These are phyloP conservation scores for Holcopasites calliopsidis DNA, from an alignment of 1,140 invertebrate species.

Conservation along the genomic window DNA sequence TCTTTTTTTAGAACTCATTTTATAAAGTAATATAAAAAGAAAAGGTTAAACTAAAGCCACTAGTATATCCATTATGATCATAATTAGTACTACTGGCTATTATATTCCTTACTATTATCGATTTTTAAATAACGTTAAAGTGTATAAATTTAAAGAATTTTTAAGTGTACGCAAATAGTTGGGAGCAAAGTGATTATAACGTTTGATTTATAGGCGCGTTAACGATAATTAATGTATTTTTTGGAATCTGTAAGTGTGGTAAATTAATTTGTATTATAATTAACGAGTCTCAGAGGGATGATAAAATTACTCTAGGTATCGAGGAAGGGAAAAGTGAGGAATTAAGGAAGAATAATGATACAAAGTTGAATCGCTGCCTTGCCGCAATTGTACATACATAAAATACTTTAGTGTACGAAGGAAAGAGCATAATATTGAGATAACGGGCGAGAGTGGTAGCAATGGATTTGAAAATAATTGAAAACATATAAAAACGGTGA, in stretches of 20 bases:
- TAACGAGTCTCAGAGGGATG: conserved; percentile 70
- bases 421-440: conserved; percentile 24
- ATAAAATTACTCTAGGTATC: conserved; percentile 65
- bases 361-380: conserved; percentile 57
- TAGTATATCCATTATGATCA: conserved; percentile 61
- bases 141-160: conserved; percentile 58
- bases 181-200: conserved; percentile 32
- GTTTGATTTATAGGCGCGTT: conserved; percentile 56
- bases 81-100: conserved; percentile 63
- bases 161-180: conserved; percentile 53
- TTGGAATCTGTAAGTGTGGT: conserved; percentile 63
- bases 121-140: conserved; percentile 63
- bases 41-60: conserved; percentile 50
- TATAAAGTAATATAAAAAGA: conserved; percentile 59
- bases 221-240: conserved; percentile 63
- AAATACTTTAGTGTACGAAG: conserved; percentile 58
- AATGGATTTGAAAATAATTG: conserved; percentile 38
- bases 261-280: conserved; percentile 70
- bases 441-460: conserved; percentile 23
- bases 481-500: conserved; percentile 9
- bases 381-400: conserved; percentile 55
- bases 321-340: conserved; percentile 16
- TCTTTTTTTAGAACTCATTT: conserved; percentile 57
- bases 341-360: conserved; percentile 35
- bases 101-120: conserved; percentile 58